These are phyloP conservation scores for Stichopus horrens DNA, from an alignment of 53 echinoderm and acorn worm species.

Conservation along the genomic window DNA sequence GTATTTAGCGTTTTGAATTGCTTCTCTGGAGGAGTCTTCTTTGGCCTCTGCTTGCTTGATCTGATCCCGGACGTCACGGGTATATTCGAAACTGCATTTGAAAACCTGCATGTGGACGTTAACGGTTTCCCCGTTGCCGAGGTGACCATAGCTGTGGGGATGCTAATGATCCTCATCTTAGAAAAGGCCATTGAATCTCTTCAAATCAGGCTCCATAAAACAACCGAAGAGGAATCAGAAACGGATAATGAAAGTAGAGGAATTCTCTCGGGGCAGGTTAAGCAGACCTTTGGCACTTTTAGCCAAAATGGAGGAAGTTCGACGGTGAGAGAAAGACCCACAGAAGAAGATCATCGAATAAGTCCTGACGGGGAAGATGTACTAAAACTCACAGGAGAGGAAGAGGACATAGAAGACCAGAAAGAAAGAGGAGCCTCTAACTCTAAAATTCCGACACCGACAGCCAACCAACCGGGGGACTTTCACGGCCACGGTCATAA, in stretches of 20 bases:
- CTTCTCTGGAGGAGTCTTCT: slow-evolving; percentile 4
- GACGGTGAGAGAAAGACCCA: neutral
- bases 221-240: neutral
- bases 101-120: neutral
- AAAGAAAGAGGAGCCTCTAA: neutral
- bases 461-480: neutral
- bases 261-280: neutral
- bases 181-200: neutral
- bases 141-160: neutral
- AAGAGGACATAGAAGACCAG: neutral
- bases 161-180: slow-evolving; percentile 2
- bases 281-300: neutral
- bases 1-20: slow-evolving; percentile 25
- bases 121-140: slow-evolving; percentile 6
- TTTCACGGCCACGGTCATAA: neutral
- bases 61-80: neutral
- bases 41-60: slow-evolving; percentile 12
- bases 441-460: neutral
- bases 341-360: neutral
- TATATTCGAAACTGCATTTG: neutral
- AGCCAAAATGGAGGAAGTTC: neutral
- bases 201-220: neutral
- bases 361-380: neutral
- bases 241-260: neutral
- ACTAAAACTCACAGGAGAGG: neutral